A percentile compares a stretch with the other conserved stretches of the same genome.
phyloP scores from a whole-genome alignment of 2,113 vertebrate genomes.

The Otus sunia region DNA sequence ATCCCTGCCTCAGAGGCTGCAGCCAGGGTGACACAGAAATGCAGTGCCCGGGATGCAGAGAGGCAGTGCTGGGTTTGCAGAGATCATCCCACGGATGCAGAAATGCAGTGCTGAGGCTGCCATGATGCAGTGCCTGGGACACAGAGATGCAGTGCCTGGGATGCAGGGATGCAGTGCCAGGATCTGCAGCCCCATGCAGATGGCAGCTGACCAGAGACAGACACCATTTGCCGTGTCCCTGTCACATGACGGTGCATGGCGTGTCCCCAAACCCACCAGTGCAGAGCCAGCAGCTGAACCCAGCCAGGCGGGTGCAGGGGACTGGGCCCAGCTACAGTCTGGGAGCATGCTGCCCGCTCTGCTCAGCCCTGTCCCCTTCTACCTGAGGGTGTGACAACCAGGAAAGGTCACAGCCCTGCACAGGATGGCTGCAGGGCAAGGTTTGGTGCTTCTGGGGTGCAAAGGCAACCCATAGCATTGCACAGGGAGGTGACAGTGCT shows the following conservation, averaged over 20 bases:
- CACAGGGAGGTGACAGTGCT: background rate
- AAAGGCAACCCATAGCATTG: background rate
- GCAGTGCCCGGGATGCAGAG: background rate
- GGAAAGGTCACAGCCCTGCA: background rate
- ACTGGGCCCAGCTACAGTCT: background rate
- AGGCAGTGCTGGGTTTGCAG: rapidly evolving
- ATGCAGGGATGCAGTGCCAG: rapidly evolving
- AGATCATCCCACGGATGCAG: background rate
- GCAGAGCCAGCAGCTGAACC: background rate
- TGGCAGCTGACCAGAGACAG: background rate
- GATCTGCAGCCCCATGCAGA: background rate
- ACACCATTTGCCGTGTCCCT: background rate
- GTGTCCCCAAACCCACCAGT: background rate
- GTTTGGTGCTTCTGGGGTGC: background rate
- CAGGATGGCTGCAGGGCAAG: background rate
- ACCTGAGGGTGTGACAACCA: background rate
- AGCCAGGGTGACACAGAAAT: background rate
- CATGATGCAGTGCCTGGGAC: rapidly evolving
- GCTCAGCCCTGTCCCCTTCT: background rate
- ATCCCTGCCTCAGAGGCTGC: background rate
- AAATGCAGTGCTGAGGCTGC: background rate
- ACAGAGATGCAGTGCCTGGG: background rate
- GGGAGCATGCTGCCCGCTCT: background rate
- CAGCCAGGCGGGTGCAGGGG: rapidly evolving
- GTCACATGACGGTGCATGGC: background rate